A percentile compares a stretch with the other conserved stretches of the same genome.
phyloP scores from a whole-genome alignment of 2,113 vertebrate genomes.

The Callochromis pleurospilus region DNA sequence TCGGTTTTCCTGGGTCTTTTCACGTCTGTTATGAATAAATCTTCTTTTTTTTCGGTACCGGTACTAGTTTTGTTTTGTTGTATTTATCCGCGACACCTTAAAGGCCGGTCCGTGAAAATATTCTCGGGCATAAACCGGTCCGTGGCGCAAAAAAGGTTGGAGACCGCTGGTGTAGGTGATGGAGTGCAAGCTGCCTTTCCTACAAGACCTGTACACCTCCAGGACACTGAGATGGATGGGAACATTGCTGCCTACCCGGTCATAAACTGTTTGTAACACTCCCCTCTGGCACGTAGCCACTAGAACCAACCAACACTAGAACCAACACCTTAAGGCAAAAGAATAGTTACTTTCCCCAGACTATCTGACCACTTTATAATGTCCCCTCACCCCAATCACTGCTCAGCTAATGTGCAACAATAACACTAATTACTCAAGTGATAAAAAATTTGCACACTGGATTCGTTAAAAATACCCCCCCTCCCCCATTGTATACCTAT shows the following conservation, averaged over 20 bases:
- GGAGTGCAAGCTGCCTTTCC: not conserved
- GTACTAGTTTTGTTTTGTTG: not conserved
- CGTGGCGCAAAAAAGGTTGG: not conserved
- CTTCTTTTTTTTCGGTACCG: not conserved
- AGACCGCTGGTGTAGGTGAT: not conserved
- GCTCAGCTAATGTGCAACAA: not conserved
- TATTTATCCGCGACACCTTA: not conserved
- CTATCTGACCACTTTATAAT: not conserved
- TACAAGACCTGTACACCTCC: not conserved
- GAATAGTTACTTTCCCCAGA: not conserved
- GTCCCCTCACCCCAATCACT: not conserved
- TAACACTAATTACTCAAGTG: not conserved
- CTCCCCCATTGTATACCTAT: not conserved
- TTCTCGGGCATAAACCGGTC: not conserved
- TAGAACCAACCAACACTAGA: not conserved
- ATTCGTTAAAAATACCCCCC: not conserved
- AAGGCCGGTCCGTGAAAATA: accelerated
- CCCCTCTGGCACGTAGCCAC: not conserved
- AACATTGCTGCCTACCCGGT: not conserved
- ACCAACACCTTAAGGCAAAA: not conserved
- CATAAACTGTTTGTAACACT: not conserved
- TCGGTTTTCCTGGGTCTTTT: not conserved
- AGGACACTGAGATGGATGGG: not conserved
- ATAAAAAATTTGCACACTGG: not conserved
- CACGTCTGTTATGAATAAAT: not conserved